Conservation (phyloP, 2,113 vertebrate genomes). For the Grammomys dolichurus region DNA sequence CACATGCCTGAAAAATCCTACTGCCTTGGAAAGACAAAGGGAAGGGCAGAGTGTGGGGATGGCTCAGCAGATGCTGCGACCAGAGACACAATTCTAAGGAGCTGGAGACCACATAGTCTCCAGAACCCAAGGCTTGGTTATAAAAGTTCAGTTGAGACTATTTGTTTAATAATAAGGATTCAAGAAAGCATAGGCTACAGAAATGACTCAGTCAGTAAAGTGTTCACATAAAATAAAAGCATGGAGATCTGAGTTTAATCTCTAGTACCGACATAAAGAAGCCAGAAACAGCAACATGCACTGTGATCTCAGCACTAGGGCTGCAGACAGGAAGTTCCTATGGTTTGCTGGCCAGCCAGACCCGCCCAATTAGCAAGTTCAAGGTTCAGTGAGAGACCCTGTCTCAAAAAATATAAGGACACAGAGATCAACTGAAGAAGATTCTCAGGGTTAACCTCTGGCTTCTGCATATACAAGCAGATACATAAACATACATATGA, state of each 20-base stretch:
- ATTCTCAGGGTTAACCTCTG: not conserved
- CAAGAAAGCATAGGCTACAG: not conserved
- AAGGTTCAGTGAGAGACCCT: not conserved
- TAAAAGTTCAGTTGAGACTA: not conserved
- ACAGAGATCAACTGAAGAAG: not conserved
- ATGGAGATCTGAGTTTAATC: not conserved
- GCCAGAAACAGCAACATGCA: not conserved
- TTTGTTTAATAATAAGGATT: not conserved
- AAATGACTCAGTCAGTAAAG: not conserved
- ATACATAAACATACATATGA: too few relatives aligned
- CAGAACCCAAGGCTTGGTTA: not conserved
- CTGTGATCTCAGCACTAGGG: not conserved
- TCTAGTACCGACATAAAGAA: not conserved
- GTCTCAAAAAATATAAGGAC: not conserved
- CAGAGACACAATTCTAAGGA: not conserved
- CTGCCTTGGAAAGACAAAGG: not conserved
- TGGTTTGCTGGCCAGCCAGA: not conserved
- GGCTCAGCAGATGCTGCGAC: not conserved
- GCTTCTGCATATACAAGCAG: not conserved
- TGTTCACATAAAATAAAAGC: not conserved
- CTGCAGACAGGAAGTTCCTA: not conserved
- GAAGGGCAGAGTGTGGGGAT: not conserved
- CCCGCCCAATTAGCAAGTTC: not conserved
- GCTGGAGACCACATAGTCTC: not conserved
- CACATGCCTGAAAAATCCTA: not conserved